Evolutionary conservation across 2,113 vertebrate genomes (phyloP), one percentile per base, ranked within the genome.

Genomic region (Semicossyphus pulcher): DNA sequence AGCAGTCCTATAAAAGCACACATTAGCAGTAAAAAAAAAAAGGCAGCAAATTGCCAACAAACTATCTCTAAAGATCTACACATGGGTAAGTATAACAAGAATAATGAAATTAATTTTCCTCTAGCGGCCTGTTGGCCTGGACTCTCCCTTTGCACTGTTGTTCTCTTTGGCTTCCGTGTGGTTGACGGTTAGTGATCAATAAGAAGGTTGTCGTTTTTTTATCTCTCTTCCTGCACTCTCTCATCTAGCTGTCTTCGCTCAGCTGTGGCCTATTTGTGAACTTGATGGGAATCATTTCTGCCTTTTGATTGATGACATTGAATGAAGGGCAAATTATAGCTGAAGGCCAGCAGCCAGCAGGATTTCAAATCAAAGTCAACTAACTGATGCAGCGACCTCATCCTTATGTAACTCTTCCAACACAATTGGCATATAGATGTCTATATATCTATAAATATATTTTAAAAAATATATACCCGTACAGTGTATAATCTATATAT

Each of bases 251-350:
- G 39, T 2, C 10, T 28, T 32, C 15, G 45, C 45, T 18, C 26
- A 1, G 14, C 64, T 7, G n/a, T 6, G 39, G 28, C 16, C 14
- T 48, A 29, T 51, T 72, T 53, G 31, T 53, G 15, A 49, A 48
- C 31, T 52, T 61, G 57, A 78, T 23, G 52, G 51, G 21, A 84
- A 44, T 57, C 2, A 31, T 57, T 77, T 56, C 23, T 56, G 56
- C 57, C 3, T 54, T 60, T 61, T 65, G 62, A 87, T 48, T 39
- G 53, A 69, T 54, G 42, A 41, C 58, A 57, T 1, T 45, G 23
- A 74, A 28, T 37, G 21, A 58, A 51, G 52, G 42, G 6, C 26
- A 18, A 42, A 72, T 74, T 54, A 51, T n/a, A 2, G 7, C 65
- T 14, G 48, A 67, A 79, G 67, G 45, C 39, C 58, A 53, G 29